Conservation (phyloP, 2,797 vertebrate genomes). For the Cygnus olor region DNA sequence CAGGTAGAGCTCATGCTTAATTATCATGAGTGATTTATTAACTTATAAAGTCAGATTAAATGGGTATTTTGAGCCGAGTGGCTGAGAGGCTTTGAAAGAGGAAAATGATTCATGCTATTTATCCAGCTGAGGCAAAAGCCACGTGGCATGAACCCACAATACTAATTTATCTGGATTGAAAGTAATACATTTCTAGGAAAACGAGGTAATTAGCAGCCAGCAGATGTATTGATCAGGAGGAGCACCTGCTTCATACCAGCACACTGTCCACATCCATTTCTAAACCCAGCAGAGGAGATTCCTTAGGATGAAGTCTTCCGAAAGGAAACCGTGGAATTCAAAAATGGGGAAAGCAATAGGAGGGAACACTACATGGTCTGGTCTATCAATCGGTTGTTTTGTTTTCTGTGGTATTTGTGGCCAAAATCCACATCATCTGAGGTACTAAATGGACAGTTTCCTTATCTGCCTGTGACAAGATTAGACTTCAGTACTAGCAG, state of each 20-base stretch:
- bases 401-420: neutral
- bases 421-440: neutral
- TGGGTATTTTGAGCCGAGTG: slow-evolving; percentile 43
- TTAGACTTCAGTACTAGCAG: neutral
- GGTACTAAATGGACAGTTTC: neutral
- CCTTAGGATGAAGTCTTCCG: neutral
- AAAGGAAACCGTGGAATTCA: slow-evolving; percentile 27
- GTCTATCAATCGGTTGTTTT: neutral
- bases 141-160: neutral
- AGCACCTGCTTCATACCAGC: neutral
- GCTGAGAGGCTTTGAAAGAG: slow-evolving; percentile 50
- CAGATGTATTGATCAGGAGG: neutral
- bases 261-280: neutral
- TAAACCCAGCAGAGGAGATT: neutral
- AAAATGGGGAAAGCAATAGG: neutral
- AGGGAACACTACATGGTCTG: neutral
- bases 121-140: slow-evolving; percentile 61
- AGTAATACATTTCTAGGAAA: slow-evolving; percentile 9
- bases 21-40: slow-evolving; percentile 69
- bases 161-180: slow-evolving; percentile 26
- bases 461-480: neutral
- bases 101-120: slow-evolving; percentile 57
- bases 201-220: neutral
- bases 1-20: slow-evolving; percentile 41
- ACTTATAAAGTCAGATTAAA: slow-evolving; percentile 70